Percentiles rank a stretch among this genome's conserved stretches.
Evolutionary conservation across 2,888 invertebrate species (phyloP).

Genomic region (Mimas tiliae): DNA sequence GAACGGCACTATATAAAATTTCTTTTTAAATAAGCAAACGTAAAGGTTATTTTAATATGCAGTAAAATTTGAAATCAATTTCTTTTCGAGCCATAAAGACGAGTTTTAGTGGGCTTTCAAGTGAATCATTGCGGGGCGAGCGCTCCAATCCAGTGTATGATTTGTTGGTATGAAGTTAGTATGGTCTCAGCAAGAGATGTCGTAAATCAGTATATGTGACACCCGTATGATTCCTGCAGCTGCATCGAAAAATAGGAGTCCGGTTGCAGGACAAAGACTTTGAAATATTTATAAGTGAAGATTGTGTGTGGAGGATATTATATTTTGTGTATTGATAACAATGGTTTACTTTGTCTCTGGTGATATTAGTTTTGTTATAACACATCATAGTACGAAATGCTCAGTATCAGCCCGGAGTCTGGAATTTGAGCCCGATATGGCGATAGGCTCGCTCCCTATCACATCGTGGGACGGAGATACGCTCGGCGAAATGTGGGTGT

Average conservation of each 20-base stretch:
- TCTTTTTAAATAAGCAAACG: constrained; percentile 54
- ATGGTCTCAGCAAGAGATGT: constrained; percentile 70
- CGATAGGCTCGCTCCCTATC: too few species aligned
- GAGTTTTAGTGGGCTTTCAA: constrained; percentile 64
- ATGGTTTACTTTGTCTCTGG: constrained; percentile 25
- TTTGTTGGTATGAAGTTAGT: constrained; percentile 71
- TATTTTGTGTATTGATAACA: constrained; percentile 16
- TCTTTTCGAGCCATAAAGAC: constrained; percentile 72
- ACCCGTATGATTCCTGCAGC: constrained; percentile 66
- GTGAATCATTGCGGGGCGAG: constrained; percentile 63
- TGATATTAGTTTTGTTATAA: too few species aligned
- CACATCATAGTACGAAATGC: not conserved
- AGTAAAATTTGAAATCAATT: constrained; percentile 81
- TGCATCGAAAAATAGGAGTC: constrained; percentile 66
- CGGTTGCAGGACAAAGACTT: constrained; percentile 38
- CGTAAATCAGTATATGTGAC: constrained; percentile 76
- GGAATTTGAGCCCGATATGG: too few species aligned
- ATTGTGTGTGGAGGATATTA: constrained; percentile 3
- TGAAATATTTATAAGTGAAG: constrained; percentile 44
- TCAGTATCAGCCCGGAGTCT: too few species aligned
- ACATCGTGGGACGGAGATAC: too few species aligned
- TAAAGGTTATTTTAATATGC: constrained; percentile 81
- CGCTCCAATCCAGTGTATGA: constrained; percentile 63
- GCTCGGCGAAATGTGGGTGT: too few species aligned
- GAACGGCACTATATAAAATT: constrained; percentile 18